Evolutionary conservation across 2,888 invertebrate species (phyloP), one percentile per base, ranked within the genome.

Genomic region (Dermolepida albohirtum): DNA sequence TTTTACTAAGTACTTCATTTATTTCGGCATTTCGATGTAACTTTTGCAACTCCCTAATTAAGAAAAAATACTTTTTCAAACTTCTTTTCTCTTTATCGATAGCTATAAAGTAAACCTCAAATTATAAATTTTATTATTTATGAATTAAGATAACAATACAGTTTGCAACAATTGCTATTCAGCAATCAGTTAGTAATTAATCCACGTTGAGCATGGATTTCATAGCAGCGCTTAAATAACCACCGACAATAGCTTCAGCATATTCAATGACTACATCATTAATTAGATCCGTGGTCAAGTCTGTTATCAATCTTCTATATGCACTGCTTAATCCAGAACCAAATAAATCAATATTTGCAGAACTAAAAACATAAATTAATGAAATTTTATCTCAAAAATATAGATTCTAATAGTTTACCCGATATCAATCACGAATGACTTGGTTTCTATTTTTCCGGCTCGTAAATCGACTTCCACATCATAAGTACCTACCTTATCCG

Each of bases 311-410:
- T 8, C 17, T 17, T 39, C 40, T 54, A 40, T 54, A 54, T 16
- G 5, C 39, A n/a, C 40, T 54, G 40, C 22, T 54, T 14, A 54
- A 14, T 39, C 54, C 54, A 2, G 54, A 40, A 17, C 54, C 54
- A n/a, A 54, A 54, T 4, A 54, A 29, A 16, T 54, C 17, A 2
- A 29, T 54, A 0, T 39, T 16, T 11, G 40, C 0, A 16, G 54
- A 40, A 5, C 54, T 54, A 17, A 16, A 54, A 54, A 52, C 34
- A 34, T 40, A 40, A 5, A 16, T 16, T 39, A 8, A 17, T 8
- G 11, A 54, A 40, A 34, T 34, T 34, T 6, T 34, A 10, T 10
- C 34, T 5, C 1, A 4, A 10, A 54, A 8, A 10, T 11, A 54
- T 8, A 8, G 2, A 11, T 17, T 7, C 5, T 1, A 40, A 8